A percentile compares a stretch with the other conserved stretches of the same genome.
Conservation (phyloP, 2,888 invertebrate species). For the Ophioninae sp. region DNA sequence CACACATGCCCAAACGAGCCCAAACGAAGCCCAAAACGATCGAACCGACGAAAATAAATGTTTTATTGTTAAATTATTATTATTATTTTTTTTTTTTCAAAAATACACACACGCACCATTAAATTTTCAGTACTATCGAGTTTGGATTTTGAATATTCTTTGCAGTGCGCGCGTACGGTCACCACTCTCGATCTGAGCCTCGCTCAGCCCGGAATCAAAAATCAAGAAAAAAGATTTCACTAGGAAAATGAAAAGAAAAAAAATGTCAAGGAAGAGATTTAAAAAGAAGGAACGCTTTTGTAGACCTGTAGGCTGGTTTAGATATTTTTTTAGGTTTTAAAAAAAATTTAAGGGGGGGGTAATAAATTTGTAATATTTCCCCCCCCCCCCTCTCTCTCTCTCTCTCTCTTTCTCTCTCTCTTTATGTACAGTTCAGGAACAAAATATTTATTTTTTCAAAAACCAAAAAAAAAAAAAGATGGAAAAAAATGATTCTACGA, state of each 20-base stretch:
- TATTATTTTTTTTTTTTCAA: too few relatives aligned
- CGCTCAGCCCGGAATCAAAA: conserved; percentile 9
- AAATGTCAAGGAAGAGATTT: not conserved
- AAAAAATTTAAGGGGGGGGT: not conserved
- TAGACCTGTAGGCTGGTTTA: not conserved
- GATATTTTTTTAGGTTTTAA: not conserved
- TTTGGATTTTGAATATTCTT: too few relatives aligned
- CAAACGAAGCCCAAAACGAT: too few relatives aligned
- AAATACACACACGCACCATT: conserved; percentile 28
- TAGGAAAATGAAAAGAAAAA: conserved; percentile 1
- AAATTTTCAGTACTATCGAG: too few relatives aligned
- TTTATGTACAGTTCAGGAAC: conserved; percentile 25
- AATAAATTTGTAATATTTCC: not conserved
- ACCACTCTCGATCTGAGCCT: conserved; percentile 36
- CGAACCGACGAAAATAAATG: too few relatives aligned
- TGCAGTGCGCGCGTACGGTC: conserved; percentile 28
- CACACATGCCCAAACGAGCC: conserved; percentile 17
- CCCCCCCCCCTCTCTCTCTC: not conserved
- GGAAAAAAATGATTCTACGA: too few relatives aligned
- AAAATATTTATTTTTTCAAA: conserved; percentile 64
- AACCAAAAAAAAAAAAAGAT: conserved; percentile 44
- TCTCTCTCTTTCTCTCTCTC: too few relatives aligned
- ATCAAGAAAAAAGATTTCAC: conserved; percentile 13
- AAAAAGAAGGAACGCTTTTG: not conserved
- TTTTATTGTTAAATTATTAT: too few relatives aligned